Percentiles rank a stretch among this genome's conserved stretches.
These are phyloP conservation scores for Drosophila subobscura DNA, from an alignment of 1,140 invertebrate genomes.

Conservation along the genomic window DNA sequence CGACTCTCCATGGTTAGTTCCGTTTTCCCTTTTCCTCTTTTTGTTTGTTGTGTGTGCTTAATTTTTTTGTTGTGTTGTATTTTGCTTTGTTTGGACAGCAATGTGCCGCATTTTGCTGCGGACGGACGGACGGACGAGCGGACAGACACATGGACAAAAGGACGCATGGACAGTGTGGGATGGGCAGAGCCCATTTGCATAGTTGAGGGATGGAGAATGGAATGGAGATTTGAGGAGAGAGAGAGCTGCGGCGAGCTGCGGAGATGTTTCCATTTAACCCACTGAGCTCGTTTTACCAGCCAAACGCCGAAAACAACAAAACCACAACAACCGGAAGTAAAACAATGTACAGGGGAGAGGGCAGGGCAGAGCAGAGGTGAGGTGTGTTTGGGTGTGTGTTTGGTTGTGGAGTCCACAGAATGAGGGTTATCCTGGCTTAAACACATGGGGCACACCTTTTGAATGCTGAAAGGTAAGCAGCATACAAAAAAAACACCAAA, in stretches of 20 bases:
- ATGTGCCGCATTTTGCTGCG: conserved; percentile 56
- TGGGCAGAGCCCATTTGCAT: conserved; percentile 62
- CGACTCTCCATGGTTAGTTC: background rate
- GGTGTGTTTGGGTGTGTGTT: background rate
- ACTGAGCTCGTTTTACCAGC: conserved; percentile 64
- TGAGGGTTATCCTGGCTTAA: conserved; percentile 3
- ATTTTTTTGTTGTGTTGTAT: conserved; percentile 43
- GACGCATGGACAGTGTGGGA: no score
- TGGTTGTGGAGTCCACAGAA: background rate
- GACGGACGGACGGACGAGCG: conserved; percentile 42
- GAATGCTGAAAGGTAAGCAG: conserved; percentile 45
- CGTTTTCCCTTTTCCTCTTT: conserved; percentile 23
- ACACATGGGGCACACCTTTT: conserved; percentile 33
- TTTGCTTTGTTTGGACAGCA: conserved; percentile 31
- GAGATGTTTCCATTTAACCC: conserved; percentile 72
- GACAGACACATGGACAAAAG: no score
- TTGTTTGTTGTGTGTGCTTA: conserved; percentile 45
- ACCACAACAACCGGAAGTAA: conserved; percentile 61
- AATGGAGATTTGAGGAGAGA: background rate
- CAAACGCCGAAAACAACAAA: conserved; percentile 44
- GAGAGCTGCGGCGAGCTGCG: conserved; percentile 8
- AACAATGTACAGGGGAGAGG: conserved; percentile 35
- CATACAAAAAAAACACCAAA: conserved; percentile 3
- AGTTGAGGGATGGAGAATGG: conserved; percentile 20
- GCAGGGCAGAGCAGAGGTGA: background rate